phyloP scores from a whole-genome alignment of 2,113 vertebrate species.

The Pelusios castaneus region DNA sequence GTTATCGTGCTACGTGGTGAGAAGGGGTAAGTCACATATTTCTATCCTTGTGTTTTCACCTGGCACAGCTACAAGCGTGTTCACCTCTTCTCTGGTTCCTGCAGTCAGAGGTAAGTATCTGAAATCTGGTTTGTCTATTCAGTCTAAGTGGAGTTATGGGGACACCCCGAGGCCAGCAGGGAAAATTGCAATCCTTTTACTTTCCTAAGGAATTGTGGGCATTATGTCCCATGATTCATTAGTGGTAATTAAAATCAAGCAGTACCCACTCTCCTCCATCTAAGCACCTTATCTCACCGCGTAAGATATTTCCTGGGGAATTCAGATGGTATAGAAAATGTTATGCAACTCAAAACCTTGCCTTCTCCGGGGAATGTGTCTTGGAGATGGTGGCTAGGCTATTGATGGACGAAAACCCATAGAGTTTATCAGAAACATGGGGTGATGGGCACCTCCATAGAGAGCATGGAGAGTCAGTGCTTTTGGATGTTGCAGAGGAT shows the following conservation, averaged over 20 bases:
- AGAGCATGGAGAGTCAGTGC: neutral
- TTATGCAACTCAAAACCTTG: neutral
- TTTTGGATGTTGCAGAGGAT: neutral
- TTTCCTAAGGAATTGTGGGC: neutral
- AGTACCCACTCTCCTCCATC: neutral
- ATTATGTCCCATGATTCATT: neutral
- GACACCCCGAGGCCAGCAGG: slow-evolving; percentile 51
- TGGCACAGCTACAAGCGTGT: no score
- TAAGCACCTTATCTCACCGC: neutral
- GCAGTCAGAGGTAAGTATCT: neutral
- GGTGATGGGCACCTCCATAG: no score
- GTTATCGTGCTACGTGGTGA: neutral
- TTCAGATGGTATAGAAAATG: neutral
- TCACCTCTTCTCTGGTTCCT: neutral
- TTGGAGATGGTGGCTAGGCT: neutral
- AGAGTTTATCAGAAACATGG: neutral
- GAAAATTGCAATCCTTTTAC: slow-evolving; percentile 1
- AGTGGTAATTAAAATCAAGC: neutral
- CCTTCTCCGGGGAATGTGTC: neutral
- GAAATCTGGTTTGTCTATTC: neutral
- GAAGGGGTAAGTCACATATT: neutral
- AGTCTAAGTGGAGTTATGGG: slow-evolving; percentile 11
- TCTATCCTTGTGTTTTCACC: neutral
- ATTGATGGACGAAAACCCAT: neutral
- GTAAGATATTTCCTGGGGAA: neutral